These are phyloP conservation scores for Rattus rattus DNA, from an alignment of 2,113 vertebrate genomes.

Conservation along the genomic window DNA sequence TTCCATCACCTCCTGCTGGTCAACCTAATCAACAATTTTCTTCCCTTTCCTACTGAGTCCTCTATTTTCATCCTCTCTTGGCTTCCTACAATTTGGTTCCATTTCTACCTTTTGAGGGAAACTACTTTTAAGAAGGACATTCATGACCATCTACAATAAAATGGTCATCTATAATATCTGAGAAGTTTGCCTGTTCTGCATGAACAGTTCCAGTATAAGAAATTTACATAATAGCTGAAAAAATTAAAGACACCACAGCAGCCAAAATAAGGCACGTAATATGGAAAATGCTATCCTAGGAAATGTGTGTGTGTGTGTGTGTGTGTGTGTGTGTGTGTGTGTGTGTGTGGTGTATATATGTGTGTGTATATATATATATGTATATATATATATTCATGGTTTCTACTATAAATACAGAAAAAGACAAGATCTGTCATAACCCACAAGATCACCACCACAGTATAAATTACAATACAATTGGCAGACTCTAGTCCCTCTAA, in stretches of 20 bases:
- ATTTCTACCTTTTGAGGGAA: constrained; percentile 35
- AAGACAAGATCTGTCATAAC: constrained; percentile 40
- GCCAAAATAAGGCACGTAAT: background rate
- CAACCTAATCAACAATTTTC: background rate
- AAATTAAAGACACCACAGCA: background rate
- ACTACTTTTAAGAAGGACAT: background rate
- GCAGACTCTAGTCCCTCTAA: background rate
- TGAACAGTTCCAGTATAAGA: constrained; percentile 19
- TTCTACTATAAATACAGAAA: constrained; percentile 50
- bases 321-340: too few relatives aligned
- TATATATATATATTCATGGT: background rate
- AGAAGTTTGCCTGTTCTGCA: background rate
- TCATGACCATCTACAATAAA: background rate
- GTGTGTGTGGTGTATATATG: too few relatives aligned
- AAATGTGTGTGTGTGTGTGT: background rate
- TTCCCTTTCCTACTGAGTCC: background rate
- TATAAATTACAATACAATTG: background rate
- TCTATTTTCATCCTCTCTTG: background rate
- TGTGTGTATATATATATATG: too few relatives aligned
- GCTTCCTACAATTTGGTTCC: constrained; percentile 6
- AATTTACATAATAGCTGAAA: background rate
- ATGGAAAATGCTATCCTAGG: background rate
- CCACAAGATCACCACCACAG: background rate
- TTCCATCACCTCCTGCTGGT: background rate
- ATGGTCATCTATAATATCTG: background rate